phyloP scores from a whole-genome alignment of 1,140 invertebrate species.

The Coelopa frigida region DNA sequence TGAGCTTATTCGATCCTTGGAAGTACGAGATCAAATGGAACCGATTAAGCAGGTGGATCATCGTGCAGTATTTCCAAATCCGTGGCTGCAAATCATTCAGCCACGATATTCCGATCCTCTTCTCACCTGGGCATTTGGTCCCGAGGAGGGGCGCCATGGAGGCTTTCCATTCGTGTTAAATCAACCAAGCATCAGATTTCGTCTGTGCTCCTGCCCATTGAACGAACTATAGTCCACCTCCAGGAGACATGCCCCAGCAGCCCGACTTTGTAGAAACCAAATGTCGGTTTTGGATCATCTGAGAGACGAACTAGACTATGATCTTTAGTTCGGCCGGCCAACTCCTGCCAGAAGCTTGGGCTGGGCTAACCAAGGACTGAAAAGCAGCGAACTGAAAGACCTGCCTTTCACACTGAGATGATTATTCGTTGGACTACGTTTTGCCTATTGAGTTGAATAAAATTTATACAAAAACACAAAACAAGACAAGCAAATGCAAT shows the following conservation, averaged over 20 bases:
- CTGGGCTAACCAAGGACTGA: constrained; percentile 59
- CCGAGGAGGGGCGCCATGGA: constrained; percentile 39
- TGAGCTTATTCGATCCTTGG: constrained; percentile 23
- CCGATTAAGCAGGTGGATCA: constrained; percentile 42
- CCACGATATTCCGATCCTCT: constrained; percentile 37
- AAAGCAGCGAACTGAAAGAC: constrained; percentile 52
- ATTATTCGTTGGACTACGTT: too few species aligned
- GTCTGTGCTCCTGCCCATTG: constrained; percentile 55
- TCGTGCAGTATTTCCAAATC: constrained; percentile 37
- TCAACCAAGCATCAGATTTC: constrained; percentile 40
- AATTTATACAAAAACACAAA: too few species aligned
- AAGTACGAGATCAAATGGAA: constrained; percentile 39
- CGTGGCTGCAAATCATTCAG: constrained; percentile 42
- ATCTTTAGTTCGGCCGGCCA: constrained; percentile 82
- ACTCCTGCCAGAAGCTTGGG: constrained; percentile 90
- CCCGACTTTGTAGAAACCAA: constrained; percentile 65
- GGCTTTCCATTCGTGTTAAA: constrained; percentile 41
- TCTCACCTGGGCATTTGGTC: constrained; percentile 39
- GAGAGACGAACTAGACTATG: constrained; percentile 76
- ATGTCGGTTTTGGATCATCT: constrained; percentile 61
- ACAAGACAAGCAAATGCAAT: too few species aligned
- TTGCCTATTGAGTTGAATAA: too few species aligned
- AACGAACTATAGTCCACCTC: constrained; percentile 74
- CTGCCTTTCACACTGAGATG: too few species aligned
- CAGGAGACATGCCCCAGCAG: constrained; percentile 52